A percentile compares a stretch with the other conserved stretches of the same genome.
phyloP scores from a whole-genome alignment of 2,888 invertebrate species.

The Halocaridina rubra region DNA sequence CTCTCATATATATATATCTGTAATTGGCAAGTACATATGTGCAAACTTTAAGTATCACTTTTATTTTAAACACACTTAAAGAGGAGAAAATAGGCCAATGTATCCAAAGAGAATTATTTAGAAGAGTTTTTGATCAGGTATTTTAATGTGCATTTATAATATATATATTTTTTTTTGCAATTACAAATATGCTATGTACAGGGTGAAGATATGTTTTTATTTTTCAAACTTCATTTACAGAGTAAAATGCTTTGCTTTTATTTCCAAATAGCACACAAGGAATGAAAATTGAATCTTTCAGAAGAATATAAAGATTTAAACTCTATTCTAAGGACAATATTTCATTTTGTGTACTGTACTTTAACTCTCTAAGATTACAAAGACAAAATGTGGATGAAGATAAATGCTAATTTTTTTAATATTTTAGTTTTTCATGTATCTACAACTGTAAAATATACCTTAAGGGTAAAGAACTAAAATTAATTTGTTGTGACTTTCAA shows the following conservation, averaged over 20 bases:
- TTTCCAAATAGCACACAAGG: constrained; percentile 56
- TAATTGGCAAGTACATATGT: constrained; percentile 24
- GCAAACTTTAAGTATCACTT: constrained; percentile 39
- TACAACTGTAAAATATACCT: constrained; percentile 47
- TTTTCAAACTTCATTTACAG: constrained; percentile 56
- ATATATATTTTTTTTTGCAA: too few relatives aligned
- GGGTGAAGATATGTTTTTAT: constrained; percentile 47
- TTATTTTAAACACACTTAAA: constrained; percentile 42
- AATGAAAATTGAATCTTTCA: constrained; percentile 53
- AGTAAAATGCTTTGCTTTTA: constrained; percentile 48
- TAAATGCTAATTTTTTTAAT: constrained; percentile 42
- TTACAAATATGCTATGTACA: constrained; percentile 56
- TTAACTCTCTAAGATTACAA: constrained; percentile 56
- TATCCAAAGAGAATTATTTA: constrained; percentile 29
- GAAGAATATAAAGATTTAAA: constrained; percentile 51
- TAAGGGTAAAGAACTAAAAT: constrained; percentile 34
- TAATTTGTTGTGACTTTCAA: constrained; percentile 14
- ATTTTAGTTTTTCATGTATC: constrained; percentile 22
- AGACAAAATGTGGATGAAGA: constrained; percentile 56
- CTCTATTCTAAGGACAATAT: constrained; percentile 55
- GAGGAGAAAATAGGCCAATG: constrained; percentile 38
- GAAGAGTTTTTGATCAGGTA: constrained; percentile 15
- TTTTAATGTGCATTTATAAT: constrained; percentile 41
- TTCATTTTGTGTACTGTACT: constrained; percentile 57
- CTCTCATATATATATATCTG: constrained; percentile 19